Base-by-base conservation (phyloP, 2,888 invertebrate genomes). In the Enchytraeus crypticus region DNA sequence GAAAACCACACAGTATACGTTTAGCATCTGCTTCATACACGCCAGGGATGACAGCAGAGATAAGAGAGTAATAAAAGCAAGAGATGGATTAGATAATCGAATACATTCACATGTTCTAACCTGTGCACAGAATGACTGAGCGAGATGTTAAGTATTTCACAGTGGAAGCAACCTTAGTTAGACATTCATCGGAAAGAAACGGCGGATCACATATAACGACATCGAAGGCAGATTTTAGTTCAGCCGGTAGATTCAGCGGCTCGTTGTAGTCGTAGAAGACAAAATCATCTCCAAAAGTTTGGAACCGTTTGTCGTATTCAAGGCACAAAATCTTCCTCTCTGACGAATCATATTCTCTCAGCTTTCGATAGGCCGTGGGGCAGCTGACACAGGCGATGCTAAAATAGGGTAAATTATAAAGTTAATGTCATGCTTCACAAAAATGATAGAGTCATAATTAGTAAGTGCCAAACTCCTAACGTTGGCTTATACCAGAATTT, bases 191-290 rank as follows among this genome's bases (percentile, higher is more conserved):
- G 0, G 92, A 88, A 2, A 97, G 82, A 79, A 95, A 96, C 0
- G 97, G 97, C 1, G 97, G 96, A 81, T 97, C 96, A 0, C 88
- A 90, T 58, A 97, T 82, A 1, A 96, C 88, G 29, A 96, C 75
- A 78, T 93, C 90, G 77, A 87, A 93, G 51, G 81, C 76, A 23
- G 70, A 64, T 58, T 73, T 66, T 18, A 85, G 79, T 14, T 87
- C 84, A 34, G 81, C 75, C 0, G 87, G 85, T 18, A 90, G 72
- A 53, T 85, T 83, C 14, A 87, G 82, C 0, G 91, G 90, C 14
- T 81, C 77, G 71, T 89, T 90, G 77, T 92, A 95, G 79, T 97
- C 92, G 74, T 92, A 97, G 66, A 85, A 85, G 46, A 88, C 81
- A 78, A 88, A 96, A 75, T 92, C 87, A 1, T 84, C 81, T 1